Conservation (phyloP, 2,113 vertebrate genomes). For the Neotoma lepida region DNA sequence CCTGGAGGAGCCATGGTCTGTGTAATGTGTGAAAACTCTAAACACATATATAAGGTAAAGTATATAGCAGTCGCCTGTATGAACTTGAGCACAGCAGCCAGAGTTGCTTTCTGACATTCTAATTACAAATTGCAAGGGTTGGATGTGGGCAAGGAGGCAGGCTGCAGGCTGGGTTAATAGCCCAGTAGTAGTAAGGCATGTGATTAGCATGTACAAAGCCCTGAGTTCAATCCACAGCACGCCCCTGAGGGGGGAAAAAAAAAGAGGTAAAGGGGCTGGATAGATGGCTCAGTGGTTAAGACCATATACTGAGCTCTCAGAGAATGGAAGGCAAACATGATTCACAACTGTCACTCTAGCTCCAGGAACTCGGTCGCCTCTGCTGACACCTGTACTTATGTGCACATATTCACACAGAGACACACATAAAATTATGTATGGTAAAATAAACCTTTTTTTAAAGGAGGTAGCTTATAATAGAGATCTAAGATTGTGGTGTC, state of each 20-base stretch:
- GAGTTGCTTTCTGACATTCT: constrained; percentile 39
- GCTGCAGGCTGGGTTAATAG: background rate
- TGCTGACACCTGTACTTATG: background rate
- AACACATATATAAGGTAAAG: background rate
- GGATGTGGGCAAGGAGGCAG: background rate
- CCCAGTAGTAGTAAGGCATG: background rate
- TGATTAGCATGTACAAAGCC: background rate
- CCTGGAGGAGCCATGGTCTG: background rate
- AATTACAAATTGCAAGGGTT: background rate
- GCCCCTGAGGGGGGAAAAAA: background rate
- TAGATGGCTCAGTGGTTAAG: background rate
- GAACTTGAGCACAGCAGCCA: background rate
- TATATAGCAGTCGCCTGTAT: background rate
- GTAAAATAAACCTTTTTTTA: background rate
- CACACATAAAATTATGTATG: background rate
- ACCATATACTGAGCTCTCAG: background rate
- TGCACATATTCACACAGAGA: background rate
- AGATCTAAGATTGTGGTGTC: background rate
- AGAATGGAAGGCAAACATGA: background rate
- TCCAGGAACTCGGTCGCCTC: background rate
- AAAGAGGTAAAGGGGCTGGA: background rate
- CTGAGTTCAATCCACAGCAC: background rate
- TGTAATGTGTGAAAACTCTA: constrained; percentile 12
- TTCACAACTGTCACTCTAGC: background rate
- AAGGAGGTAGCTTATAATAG: background rate